Evolutionary conservation across 2,797 vertebrate species (phyloP), one percentile per base, ranked within the genome.

Genomic region (Xiphorhynchus erythropygius): DNA sequence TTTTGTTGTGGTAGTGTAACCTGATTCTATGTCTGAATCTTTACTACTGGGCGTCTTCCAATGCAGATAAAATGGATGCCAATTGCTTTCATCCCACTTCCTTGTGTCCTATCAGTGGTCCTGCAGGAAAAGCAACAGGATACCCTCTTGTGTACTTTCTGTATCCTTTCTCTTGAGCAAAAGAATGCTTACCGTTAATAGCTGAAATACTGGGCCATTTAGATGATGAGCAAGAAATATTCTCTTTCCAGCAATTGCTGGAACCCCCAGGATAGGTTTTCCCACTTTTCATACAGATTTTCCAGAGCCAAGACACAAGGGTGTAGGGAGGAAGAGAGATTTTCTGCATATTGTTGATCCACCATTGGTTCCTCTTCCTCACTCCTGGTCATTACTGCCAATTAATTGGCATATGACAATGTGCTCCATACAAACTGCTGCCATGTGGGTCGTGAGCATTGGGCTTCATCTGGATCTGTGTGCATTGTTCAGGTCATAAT

Each of bases 391-490:
- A 27, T 71, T 32, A 33, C 37, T 64, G 24, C 64, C 37, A 46
- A 0, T 44, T 46, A 33, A 5, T 46, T 71, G 39, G 25, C 30
- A 32, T 23, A 5, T 12, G 18, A 30, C 22, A 13, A 56, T 44
- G 22, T 23, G 3, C 47, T 41, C 7, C 18, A 30, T 17, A 18
- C 14, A 64, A 46, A 46, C 50, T 64, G 21, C 25, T 71, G 25
- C 28, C 33, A 7, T 52, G 21, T 64, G 28, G 18, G 57, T 64
- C 6, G 1, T 0, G 1, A 33, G 25, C 56, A 35, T 4, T 64
- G 4, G 57, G 30, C 21, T 59, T 57, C 39, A 13, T 46, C 30
- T 59, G 21, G 18, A 32, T 83, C 64, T 77, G 19, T 37, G n/a
- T 39, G 25, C 0, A 0, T 57, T 44, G 24, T n/a, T 62, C 49